Percentiles rank a stretch among this genome's conserved stretches.
phyloP scores from a whole-genome alignment of 1,140 invertebrate species.

The Ips nitidus region DNA sequence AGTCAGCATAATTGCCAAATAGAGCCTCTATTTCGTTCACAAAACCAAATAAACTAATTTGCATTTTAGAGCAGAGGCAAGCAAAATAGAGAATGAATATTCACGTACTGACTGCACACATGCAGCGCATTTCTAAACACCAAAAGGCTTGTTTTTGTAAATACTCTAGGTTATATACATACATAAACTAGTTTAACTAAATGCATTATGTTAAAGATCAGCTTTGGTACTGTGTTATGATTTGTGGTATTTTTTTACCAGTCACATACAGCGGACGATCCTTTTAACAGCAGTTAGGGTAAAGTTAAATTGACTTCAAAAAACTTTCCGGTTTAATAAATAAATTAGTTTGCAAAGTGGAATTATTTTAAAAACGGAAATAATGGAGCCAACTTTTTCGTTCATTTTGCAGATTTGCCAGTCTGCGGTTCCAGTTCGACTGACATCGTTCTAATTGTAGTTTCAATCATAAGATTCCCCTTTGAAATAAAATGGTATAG shows the following conservation, averaged over 20 bases:
- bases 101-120: neutral
- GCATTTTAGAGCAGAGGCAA: neutral
- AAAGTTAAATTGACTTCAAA: conserved; percentile 21
- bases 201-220: too few relatives aligned
- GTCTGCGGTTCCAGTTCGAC: too few relatives aligned
- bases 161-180: too few relatives aligned
- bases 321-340: conserved; percentile 16
- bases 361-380: neutral
- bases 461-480: too few relatives aligned
- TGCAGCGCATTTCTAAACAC: neutral
- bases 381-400: too few relatives aligned
- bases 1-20: too few relatives aligned
- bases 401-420: too few relatives aligned
- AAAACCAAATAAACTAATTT: conserved; percentile 8
- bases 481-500: too few relatives aligned
- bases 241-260: too few relatives aligned
- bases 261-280: neutral
- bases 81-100: neutral
- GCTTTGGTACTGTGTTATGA: too few relatives aligned
- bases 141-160: neutral
- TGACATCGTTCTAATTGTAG: too few relatives aligned
- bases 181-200: too few relatives aligned
- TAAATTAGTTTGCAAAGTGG: conserved; percentile 15
- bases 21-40: neutral
- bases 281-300: conserved; percentile 17